Evolutionary conservation across 2,113 vertebrate species (phyloP).

Genomic region (Lepus europaeus): DNA sequence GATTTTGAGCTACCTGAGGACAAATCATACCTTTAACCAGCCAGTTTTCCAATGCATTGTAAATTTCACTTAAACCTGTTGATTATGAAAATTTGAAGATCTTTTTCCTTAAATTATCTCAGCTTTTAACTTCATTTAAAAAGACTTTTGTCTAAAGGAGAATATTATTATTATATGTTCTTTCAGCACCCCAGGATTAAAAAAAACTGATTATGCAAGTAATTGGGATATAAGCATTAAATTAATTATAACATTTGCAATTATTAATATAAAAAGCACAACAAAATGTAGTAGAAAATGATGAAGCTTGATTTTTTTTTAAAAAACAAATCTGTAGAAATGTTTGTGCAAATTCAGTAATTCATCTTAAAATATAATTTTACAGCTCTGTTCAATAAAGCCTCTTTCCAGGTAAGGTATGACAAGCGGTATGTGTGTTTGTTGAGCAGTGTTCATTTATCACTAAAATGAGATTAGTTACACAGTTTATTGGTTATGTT

Average conservation of each 20-base stretch:
- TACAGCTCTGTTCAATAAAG: conserved; percentile 95
- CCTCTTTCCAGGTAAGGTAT: conserved; percentile 93
- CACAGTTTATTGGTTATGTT: conserved; percentile 44
- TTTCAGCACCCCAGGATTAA: conserved; percentile 87
- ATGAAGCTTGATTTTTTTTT: conserved; percentile 89
- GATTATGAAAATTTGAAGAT: conserved; percentile 93
- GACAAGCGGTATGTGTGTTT: conserved; percentile 89
- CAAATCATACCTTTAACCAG: conserved; percentile 93
- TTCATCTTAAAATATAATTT: conserved; percentile 92
- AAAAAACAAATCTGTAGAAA: conserved; percentile 87
- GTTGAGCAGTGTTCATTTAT: conserved; percentile 75
- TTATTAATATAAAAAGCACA: conserved; percentile 93
- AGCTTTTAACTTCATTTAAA: conserved; percentile 92
- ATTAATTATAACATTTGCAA: conserved; percentile 92
- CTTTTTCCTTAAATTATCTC: conserved; percentile 94
- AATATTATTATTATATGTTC: conserved; percentile 88
- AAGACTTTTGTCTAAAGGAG: conserved; percentile 89
- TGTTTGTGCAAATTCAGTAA: conserved; percentile 92
- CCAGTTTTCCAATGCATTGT: conserved; percentile 95
- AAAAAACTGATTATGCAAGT: conserved; percentile 92
- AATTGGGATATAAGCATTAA: conserved; percentile 94
- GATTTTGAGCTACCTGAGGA: conserved; percentile 95
- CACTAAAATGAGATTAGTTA: conserved; percentile 65
- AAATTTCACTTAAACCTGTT: conserved; percentile 93
- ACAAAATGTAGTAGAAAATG: conserved; percentile 90